phyloP scores from a whole-genome alignment of 1,140 invertebrate species.

The Ruditapes philippinarum region DNA sequence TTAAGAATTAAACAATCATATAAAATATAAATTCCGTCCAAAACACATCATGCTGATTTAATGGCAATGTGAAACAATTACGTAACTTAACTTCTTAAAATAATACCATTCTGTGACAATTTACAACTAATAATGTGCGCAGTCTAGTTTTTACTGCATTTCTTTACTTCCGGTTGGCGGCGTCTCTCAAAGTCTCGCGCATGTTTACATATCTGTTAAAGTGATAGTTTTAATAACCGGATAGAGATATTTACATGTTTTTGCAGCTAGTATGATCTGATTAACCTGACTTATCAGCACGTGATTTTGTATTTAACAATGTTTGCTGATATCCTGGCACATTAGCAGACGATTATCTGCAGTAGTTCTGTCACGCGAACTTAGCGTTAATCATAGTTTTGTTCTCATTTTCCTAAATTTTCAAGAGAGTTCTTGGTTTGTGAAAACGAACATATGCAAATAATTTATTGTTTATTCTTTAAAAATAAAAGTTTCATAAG shows the following conservation, averaged over 20 bases:
- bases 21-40: too few species aligned
- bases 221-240: background rate
- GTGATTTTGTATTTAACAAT: slow-evolving; percentile 47
- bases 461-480: too few species aligned
- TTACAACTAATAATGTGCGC: background rate
- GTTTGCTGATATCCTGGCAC: background rate
- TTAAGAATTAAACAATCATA: too few species aligned
- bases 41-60: background rate
- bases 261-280: slow-evolving; percentile 5
- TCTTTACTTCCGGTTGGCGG: slow-evolving; percentile 21
- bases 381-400: background rate
- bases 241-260: slow-evolving; percentile 41
- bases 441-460: too few species aligned
- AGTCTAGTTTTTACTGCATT: background rate
- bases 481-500: too few species aligned
- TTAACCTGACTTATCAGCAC: slow-evolving; percentile 2
- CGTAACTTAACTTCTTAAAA: background rate
- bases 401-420: too few species aligned
- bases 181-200: background rate
- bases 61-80: background rate
- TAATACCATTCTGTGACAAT: background rate
- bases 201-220: slow-evolving; percentile 15
- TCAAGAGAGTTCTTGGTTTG: too few species aligned
- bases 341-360: background rate
- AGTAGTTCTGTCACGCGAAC: slow-evolving; percentile 15